A percentile compares a stretch with the other conserved stretches of the same genome.
These are phyloP conservation scores for Andrena hattorfiana DNA, from an alignment of 2,888 invertebrate species.

Conservation along the genomic window DNA sequence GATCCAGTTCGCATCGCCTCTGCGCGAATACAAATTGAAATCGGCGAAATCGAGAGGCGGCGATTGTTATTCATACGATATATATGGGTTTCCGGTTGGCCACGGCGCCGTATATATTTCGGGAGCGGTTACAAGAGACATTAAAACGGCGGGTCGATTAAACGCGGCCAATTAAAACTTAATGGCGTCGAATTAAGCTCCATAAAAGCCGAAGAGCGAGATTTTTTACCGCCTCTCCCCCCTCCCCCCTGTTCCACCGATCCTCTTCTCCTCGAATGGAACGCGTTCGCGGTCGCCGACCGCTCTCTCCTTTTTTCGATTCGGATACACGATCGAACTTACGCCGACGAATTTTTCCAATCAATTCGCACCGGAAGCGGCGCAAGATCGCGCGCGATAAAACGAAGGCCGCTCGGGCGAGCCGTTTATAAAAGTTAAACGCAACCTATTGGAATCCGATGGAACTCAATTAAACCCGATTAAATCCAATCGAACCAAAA, in stretches of 20 bases:
- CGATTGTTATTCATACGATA: conserved; percentile 39
- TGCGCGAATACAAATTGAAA: conserved; percentile 39
- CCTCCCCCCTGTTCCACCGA: background rate
- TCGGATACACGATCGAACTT: conserved; percentile 19
- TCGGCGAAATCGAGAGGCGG: background rate
- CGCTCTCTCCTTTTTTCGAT: background rate
- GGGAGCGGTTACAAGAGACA: conserved; percentile 43
- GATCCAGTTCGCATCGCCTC: background rate
- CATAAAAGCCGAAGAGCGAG: conserved; percentile 57
- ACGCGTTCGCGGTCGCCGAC: background rate
- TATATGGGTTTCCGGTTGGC: conserved; percentile 43
- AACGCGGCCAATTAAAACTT: conserved; percentile 65
- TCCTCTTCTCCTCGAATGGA: conserved; percentile 16
- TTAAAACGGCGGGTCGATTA: conserved; percentile 63
- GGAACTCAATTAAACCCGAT: conserved; percentile 58
- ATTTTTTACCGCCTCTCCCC: conserved; percentile 39
- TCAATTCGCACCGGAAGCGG: background rate
- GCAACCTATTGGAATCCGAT: conserved; percentile 48
- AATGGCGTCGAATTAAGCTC: conserved; percentile 61
- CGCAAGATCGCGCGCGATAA: conserved; percentile 25
- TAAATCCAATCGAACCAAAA: conserved; percentile 49
- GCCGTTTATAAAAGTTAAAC: conserved; percentile 38
- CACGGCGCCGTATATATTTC: conserved; percentile 50
- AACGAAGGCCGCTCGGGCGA: background rate
- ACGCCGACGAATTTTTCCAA: conserved; percentile 19